Evolutionary conservation across 2,797 vertebrate genomes (phyloP).

Genomic region (Melanogrammus aeglefinus): DNA sequence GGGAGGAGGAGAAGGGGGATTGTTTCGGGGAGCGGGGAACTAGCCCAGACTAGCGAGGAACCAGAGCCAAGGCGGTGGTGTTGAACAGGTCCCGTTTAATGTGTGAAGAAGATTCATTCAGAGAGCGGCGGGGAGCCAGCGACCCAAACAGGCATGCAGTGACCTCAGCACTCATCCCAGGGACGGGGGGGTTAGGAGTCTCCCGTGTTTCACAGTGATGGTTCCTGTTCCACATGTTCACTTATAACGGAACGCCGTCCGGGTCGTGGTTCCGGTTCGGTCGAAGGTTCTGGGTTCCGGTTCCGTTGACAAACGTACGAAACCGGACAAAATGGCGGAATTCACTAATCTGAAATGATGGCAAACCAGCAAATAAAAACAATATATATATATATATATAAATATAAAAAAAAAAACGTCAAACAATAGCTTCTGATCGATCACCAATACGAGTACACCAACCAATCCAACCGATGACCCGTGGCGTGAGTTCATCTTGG

Average conservation of each 20-base stretch:
- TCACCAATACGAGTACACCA: neutral
- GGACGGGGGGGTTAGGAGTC: constrained; percentile 52
- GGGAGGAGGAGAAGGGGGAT: neutral
- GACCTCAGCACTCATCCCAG: constrained; percentile 55
- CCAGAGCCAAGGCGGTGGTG: constrained; percentile 28
- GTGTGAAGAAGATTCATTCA: constrained; percentile 66
- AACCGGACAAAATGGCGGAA: constrained; percentile 3
- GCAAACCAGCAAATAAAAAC: neutral
- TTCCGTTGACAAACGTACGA: constrained; percentile 33
- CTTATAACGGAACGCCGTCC: constrained; percentile 27
- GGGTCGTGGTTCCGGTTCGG: constrained; percentile 21
- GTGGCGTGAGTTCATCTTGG: too few species aligned
- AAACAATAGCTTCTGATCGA: neutral
- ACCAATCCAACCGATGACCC: neutral
- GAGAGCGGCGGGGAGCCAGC: constrained; percentile 70
- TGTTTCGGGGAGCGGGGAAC: neutral
- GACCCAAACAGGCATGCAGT: constrained; percentile 72
- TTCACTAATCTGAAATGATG: neutral
- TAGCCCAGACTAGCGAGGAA: constrained; percentile 13
- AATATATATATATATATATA: neutral
- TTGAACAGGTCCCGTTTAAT: constrained; percentile 69
- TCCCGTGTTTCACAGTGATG: constrained; percentile 68
- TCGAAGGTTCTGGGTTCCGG: constrained; percentile 39
- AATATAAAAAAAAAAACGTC: neutral
- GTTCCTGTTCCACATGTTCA: constrained; percentile 47